A percentile compares a stretch with the other conserved stretches of the same genome.
phyloP scores from a whole-genome alignment of 2,797 vertebrate genomes.

The Pseudomugil tenellus region DNA sequence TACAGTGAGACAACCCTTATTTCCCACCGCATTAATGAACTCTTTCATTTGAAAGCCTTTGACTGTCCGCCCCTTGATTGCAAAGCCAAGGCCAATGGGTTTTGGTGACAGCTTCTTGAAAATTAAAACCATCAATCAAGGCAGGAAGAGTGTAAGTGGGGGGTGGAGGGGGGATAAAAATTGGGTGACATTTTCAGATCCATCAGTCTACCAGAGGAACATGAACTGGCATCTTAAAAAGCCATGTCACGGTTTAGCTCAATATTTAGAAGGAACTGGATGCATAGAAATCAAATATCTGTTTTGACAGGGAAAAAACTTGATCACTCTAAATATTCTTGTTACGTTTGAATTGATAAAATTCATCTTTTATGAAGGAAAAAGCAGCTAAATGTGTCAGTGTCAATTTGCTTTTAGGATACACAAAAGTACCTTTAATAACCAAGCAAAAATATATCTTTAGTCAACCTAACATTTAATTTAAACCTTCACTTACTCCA shows the following conservation, averaged over 20 bases:
- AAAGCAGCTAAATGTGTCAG: not conserved
- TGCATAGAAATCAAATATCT: not conserved
- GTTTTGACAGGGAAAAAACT: not conserved
- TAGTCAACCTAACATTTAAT: slow-evolving; percentile 8
- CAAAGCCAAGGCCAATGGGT: slow-evolving; percentile 68
- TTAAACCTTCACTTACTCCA: slow-evolving; percentile 31
- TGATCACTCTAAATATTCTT: not conserved
- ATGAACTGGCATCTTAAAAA: slow-evolving; percentile 25
- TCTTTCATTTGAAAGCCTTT: slow-evolving; percentile 76
- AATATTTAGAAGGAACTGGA: not conserved
- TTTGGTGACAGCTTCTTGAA: slow-evolving; percentile 69
- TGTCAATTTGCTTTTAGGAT: too few relatives aligned
- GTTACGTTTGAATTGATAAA: slow-evolving; percentile 1
- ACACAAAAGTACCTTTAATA: slow-evolving; percentile 6
- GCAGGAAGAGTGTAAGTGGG: not conserved
- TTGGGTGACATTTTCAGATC: slow-evolving; percentile 22
- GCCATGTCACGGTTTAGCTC: slow-evolving; percentile 12
- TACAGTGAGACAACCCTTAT: slow-evolving; percentile 65
- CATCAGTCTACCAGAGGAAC: slow-evolving; percentile 13
- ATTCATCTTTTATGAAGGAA: not conserved
- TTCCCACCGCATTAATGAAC: slow-evolving; percentile 75
- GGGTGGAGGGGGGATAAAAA: too few relatives aligned
- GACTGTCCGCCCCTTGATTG: slow-evolving; percentile 45
- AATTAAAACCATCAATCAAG: slow-evolving; percentile 81
- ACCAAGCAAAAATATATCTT: slow-evolving; percentile 4